Base-by-base conservation (phyloP, 2,888 invertebrate species). In the Oscheius sp. region DNA sequence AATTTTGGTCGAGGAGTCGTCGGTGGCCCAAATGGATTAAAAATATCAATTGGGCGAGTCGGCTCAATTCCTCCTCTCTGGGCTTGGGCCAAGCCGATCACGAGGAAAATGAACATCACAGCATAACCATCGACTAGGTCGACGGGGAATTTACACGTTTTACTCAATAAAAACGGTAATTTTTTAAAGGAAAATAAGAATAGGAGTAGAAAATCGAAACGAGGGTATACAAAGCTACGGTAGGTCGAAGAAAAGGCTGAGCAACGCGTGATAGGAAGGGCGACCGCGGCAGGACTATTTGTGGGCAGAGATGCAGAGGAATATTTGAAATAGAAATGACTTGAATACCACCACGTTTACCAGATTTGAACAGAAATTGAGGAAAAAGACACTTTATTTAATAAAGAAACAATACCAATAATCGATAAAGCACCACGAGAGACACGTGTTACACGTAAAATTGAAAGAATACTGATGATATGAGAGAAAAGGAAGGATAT, bases 41-140 rank as follows among this genome's bases (percentile, higher is more conserved):
- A 87, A 43, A 87, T 72, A 73, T 87, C 85, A 21, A 86, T 74
- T 5, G 84, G 80, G 53, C 86, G 76, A 18, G 84, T 84, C 16
- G 84, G 83, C 69, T 82, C 79, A 2, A 76, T 74, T 13, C 77
- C 53, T 25, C 35, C 35, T 35, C 27, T 25, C 27, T 58, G 58
- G 58, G 58, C 27, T 16, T n/a, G 12, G 27, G 29, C 58, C 9
- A 29, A 13, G 29, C 58, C 58, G n/a, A 58, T 16, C 58, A 58
- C 25, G 58, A 58, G 25, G 27, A 58, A 29, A 7, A 29, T n/a
- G 13, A 29, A 29, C 58, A 58, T 29, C 58, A 58, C n/a, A 25
- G 13, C n/a, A 27, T 7, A 2, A n/a, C 25, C 27, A 29, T 18
- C 27, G 29, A 35, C 35, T 35, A 35, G 35, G 9, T 9, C 35